A percentile compares a stretch with the other conserved stretches of the same genome.
phyloP scores from a whole-genome alignment of 2,888 invertebrate species.

The Stenichneumon culpator region DNA sequence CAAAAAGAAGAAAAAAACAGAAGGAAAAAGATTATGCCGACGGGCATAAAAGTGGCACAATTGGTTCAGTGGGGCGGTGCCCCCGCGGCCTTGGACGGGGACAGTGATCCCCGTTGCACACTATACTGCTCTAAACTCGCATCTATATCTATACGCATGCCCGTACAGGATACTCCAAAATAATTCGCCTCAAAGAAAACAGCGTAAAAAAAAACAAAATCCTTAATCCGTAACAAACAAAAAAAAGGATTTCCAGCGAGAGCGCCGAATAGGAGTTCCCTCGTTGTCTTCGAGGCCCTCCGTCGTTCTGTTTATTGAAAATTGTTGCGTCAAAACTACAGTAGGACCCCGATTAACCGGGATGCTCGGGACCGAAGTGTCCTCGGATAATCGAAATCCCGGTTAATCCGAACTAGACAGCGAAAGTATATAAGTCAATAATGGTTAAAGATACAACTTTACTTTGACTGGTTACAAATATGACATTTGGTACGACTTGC shows the following conservation, averaged over 20 bases:
- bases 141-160: slow-evolving; percentile 41
- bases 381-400: no score
- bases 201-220: not conserved
- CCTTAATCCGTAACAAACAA: no score
- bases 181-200: not conserved
- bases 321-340: not conserved
- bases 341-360: no score
- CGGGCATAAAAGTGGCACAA: slow-evolving; percentile 79
- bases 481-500: no score
- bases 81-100: slow-evolving; percentile 83
- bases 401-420: no score
- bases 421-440: no score
- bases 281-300: not conserved
- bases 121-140: slow-evolving; percentile 27
- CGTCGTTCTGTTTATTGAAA: not conserved
- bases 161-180: slow-evolving; percentile 38
- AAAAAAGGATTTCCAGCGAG: not conserved
- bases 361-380: no score
- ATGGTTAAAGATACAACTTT: no score
- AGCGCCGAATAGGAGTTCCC: not conserved
- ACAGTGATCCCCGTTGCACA: slow-evolving; percentile 80
- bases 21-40: slow-evolving; percentile 73
- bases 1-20: slow-evolving; percentile 70
- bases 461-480: no score
- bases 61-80: slow-evolving; percentile 85